Evolutionary conservation across 2,888 invertebrate genomes (phyloP), one percentile per base, ranked within the genome.

Genomic region (Drosophila antonietae): DNA sequence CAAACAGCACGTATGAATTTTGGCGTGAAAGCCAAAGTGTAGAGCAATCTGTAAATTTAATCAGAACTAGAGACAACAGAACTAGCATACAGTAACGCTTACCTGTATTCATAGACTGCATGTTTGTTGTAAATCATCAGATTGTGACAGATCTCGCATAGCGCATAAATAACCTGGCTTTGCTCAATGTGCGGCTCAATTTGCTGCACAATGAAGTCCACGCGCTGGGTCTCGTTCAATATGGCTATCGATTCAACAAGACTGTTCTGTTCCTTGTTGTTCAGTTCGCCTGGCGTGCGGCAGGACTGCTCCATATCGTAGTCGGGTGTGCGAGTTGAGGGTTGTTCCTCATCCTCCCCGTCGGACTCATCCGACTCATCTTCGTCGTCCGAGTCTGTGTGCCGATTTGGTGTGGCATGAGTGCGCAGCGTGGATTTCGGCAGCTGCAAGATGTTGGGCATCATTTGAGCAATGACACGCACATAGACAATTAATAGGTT

Each of bases 101-200:
- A 96, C 97, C 97, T 96, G 93, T 96, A 97, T 90, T 96, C 97
- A 91, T 97, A 97, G 79, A 97, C 94, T 0, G 97, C 96, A 91
- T 96, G 94, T 91, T 96, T 96, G 90, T 97, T 96, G 81, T 96
- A 96, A 78, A 97, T 94, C 90, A 98, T 93, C 57, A 98, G 93
- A 92, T 97, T 96, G 93, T 98, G 97, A 89, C 97, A 97, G 60
- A 98, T 94, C 90, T 95, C 94, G 73, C 96, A 96, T 70, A 97
- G 93, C 14, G 95, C 94, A 81, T 95, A 95, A 52, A 97, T 92
- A 28, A 95, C 94, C 9, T 94, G 93, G 0, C 93, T 88, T 61
- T 94, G 93, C 35, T 92, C 82, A 1, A 92, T 81, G 72, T 91
- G 90, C 7, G 88, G 79, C n/a, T 92, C 91, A 41, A 92, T 81